Evolutionary conservation across 2,113 vertebrate genomes (phyloP).

Genomic region (Aspiorhynchus laticeps): DNA sequence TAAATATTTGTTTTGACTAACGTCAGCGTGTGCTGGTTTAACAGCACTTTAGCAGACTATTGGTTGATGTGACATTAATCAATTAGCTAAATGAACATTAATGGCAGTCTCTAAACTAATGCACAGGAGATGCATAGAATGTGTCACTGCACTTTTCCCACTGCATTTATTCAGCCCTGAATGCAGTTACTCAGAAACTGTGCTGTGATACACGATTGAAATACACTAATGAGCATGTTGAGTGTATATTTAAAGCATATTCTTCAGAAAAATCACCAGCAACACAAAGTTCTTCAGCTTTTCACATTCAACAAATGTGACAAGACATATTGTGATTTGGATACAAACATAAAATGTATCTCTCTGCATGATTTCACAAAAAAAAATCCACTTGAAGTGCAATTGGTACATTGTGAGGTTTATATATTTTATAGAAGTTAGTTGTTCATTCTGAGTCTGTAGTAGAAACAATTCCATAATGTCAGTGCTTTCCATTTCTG

Average conservation of each 20-base stretch:
- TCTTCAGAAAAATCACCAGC: background rate
- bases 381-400: background rate
- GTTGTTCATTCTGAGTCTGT: slow-evolving; percentile 21
- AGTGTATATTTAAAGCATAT: background rate
- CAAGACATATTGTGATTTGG: background rate
- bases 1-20: background rate
- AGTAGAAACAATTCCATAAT: slow-evolving; percentile 32
- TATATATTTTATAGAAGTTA: slow-evolving; percentile 22
- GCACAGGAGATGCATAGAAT: slow-evolving; percentile 1
- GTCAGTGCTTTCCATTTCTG: slow-evolving; percentile 41
- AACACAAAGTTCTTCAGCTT: background rate
- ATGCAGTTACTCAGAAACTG: background rate
- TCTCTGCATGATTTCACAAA: background rate
- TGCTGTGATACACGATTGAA: background rate
- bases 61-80: background rate
- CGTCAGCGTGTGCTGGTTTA: background rate
- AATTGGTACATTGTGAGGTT: background rate
- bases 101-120: slow-evolving; percentile 1
- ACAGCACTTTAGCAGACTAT: background rate
- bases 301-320: background rate
- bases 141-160: background rate
- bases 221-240: background rate
- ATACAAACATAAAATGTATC: background rate
- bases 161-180: background rate
- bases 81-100: slow-evolving; percentile 23